Evolutionary conservation across 2,797 vertebrate genomes (phyloP), one percentile per base, ranked within the genome.

Genomic region (Premnoplex brunnescens): DNA sequence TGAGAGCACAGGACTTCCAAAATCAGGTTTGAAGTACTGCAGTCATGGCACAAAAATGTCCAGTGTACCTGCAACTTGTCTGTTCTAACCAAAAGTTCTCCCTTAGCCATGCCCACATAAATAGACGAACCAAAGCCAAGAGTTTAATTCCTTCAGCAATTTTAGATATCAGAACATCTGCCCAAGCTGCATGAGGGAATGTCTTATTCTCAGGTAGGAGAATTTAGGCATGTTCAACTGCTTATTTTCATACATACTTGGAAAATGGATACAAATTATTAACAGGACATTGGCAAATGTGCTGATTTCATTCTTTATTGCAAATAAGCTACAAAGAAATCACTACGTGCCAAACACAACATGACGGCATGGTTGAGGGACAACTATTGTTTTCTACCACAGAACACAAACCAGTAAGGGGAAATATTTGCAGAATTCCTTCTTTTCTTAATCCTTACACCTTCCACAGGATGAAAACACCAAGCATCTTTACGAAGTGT

Each of bases 401-500:
- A 46, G 62, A 72, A 73, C 15, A 39, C 2, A 64, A 75, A 34
- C 5, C 21, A 89, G 10, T 34, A 43, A 34, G 6, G 7, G 28
- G 28, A 85, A 56, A 44, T 28, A 63, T 28, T 71, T 64, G 8
- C 36, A 44, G 62, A 44, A 36, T 10, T 81, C 34, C 19, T 67
- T 60, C 28, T 27, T 80, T 84, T 85, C 51, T 66, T 46, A 75
- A 54, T 58, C 39, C 20, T 86, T 68, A 23, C 8, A 39, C 30
- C 19, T 75, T 52, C 58, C 36, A 60, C 34, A 78, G 54, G 41
- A 51, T 10, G 20, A 72, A 86, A 77, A 9, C 49, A 36, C 17
- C 0, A 0, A 56, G 24, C 17, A 64, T 6, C 16, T 72, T 81
- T 46, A 32, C 20, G 0, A 0, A 44, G 6, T 6, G 34, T 7